Conservation (phyloP, 2,113 vertebrate species). For the Carlito syrichta region DNA sequence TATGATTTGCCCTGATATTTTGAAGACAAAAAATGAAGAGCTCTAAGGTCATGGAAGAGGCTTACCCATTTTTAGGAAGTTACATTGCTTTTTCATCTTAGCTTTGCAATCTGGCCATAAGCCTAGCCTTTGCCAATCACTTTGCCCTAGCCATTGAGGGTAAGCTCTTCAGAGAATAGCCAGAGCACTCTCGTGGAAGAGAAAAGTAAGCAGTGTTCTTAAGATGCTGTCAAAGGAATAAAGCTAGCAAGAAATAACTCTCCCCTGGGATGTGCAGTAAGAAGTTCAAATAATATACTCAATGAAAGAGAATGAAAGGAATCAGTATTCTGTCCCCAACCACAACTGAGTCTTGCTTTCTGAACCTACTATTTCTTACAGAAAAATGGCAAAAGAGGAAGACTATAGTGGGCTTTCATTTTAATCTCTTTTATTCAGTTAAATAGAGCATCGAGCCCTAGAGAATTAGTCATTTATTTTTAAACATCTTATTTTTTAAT, state of each 20-base stretch:
- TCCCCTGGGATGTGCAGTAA: slow-evolving; percentile 38
- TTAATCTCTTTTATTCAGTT: neutral
- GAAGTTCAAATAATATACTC: slow-evolving; percentile 50
- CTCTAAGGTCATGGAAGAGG: neutral
- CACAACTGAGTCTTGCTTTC: neutral
- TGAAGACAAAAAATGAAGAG: neutral
- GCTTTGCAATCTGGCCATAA: neutral
- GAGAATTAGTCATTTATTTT: neutral
- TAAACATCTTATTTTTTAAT: neutral
- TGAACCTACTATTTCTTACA: neutral
- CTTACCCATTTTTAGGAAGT: neutral
- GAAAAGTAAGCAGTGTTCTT: slow-evolving; percentile 30
- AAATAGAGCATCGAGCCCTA: neutral
- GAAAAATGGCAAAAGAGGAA: neutral
- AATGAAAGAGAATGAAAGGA: slow-evolving; percentile 1
- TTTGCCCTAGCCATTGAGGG: neutral
- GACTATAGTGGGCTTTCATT: neutral
- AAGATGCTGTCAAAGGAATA: slow-evolving; percentile 43
- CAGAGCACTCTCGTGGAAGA: neutral
- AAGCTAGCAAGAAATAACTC: slow-evolving; percentile 39
- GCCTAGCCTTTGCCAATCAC: slow-evolving; percentile 13
- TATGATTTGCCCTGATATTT: neutral
- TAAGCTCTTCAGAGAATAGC: slow-evolving; percentile 32
- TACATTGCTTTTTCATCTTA: neutral
- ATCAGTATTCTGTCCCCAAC: neutral